Evolutionary conservation across 2,113 vertebrate species (phyloP).

Genomic region (Axis porcinus): DNA sequence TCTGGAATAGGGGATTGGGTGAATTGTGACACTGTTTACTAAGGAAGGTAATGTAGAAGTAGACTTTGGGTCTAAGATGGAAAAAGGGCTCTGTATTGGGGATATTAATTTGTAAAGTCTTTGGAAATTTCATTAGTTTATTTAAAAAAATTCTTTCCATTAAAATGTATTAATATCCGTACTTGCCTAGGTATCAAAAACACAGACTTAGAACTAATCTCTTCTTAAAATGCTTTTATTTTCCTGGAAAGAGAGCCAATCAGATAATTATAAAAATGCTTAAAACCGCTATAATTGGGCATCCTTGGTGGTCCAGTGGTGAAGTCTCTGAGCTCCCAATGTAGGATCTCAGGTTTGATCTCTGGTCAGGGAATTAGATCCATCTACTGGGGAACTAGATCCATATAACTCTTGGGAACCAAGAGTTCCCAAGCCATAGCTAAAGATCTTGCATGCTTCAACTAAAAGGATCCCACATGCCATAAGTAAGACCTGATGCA

Average conservation of each 20-base stretch:
- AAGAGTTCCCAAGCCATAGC: background rate
- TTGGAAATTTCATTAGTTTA: background rate
- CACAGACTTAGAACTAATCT: background rate
- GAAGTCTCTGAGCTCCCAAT: background rate
- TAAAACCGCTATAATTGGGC: background rate
- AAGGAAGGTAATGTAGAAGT: background rate
- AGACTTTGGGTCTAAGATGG: background rate
- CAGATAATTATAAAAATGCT: background rate
- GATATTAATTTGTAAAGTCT: background rate
- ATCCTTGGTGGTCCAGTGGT: background rate
- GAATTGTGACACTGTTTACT: background rate
- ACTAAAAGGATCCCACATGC: background rate
- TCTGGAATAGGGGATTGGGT: background rate
- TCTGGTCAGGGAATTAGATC: background rate
- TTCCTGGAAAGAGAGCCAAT: background rate
- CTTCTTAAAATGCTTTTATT: background rate
- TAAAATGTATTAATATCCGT: background rate
- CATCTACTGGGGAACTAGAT: background rate
- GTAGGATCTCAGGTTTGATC: background rate
- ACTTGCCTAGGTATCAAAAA: background rate
- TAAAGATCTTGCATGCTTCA: background rate
- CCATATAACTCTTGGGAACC: background rate
- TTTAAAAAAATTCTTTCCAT: background rate
- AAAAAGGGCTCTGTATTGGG: background rate
- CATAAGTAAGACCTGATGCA: background rate